Base-by-base conservation (phyloP, 2,113 vertebrate species). In the Microcebus ravelobensis region DNA sequence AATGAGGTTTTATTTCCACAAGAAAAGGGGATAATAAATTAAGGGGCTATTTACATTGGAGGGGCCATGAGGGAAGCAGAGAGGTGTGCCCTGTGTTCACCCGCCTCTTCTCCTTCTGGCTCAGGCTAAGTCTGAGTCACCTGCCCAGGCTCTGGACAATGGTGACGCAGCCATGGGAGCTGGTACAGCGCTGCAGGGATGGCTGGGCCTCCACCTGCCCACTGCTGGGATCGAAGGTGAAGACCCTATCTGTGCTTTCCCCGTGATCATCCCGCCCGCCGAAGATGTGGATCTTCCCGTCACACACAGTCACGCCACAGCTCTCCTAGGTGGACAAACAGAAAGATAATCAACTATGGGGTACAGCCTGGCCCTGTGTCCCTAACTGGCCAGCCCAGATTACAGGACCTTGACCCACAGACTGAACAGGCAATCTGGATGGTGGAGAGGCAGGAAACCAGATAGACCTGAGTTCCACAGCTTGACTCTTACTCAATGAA, bases 91-190 rank as follows among this genome's bases (percentile, higher is more conserved):
- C 84, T 70, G 36, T 8, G 2, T 57, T 52, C 67, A 4, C 52
- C 55, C 57, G 31, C 45, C 20, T 68, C 67, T 93, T 29, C 39
- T 15, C 48, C 52, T 91, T 68, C 34, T 45, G 80, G 15, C 52
- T 90, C 31, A 88, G 68, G 61, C 8, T 18, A 27, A 45, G 31
- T 74, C 42, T 45, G 79, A 70, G 82, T 98, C 97, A 98, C 89
- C 95, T 96, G 91, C 73, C 90, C 48, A 97, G 61, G 87, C 80
- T 98, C 95, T 98, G 98, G 55, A 99, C 61, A 65, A 99, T 97
- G 93, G 99, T 99, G 65, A 99, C 98, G 0, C 99, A 99, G 93
- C 99, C 99, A 0, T 99, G 99, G 87, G 98, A 98, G 63, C 99
- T 99, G 96, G 98, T 98, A 3, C 98, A 98, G 45, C 98, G 98